A percentile compares a stretch with the other conserved stretches of the same genome.
Evolutionary conservation across 2,888 invertebrate genomes (phyloP).

Genomic region (Tipula unca): DNA sequence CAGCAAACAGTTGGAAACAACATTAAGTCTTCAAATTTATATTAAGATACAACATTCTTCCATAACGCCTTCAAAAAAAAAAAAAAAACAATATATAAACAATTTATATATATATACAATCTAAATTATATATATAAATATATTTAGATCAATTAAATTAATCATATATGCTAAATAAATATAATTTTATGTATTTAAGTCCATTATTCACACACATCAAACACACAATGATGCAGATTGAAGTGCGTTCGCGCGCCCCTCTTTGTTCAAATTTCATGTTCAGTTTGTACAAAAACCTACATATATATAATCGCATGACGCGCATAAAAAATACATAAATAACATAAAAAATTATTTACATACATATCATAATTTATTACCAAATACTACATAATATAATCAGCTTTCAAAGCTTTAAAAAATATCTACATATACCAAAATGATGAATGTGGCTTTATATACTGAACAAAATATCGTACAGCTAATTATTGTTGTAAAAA

Average conservation of each 20-base stretch:
- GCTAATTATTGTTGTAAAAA: not conserved
- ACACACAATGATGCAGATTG: not conserved
- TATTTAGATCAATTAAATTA: conserved; percentile 8
- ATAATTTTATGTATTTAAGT: not conserved
- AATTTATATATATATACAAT: not conserved
- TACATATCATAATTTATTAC: not conserved
- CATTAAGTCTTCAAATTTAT: conserved; percentile 43
- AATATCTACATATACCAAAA: not conserved
- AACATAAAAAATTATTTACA: not conserved
- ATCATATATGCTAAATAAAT: conserved; percentile 1
- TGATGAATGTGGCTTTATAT: not conserved
- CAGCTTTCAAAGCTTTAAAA: not conserved
- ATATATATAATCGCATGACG: not conserved
- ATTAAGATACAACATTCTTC: conserved; percentile 19
- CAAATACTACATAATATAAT: not conserved
- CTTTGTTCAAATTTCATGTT: not conserved
- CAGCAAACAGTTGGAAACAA: conserved; percentile 84
- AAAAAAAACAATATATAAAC: not conserved
- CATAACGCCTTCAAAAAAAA: conserved; percentile 21
- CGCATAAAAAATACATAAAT: not conserved
- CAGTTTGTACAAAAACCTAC: not conserved
- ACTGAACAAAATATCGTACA: not conserved
- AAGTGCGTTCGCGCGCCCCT: not conserved
- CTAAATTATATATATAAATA: not conserved
- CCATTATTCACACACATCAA: not conserved